phyloP scores from a whole-genome alignment of 2,888 invertebrate genomes.

The Acleris emargana region DNA sequence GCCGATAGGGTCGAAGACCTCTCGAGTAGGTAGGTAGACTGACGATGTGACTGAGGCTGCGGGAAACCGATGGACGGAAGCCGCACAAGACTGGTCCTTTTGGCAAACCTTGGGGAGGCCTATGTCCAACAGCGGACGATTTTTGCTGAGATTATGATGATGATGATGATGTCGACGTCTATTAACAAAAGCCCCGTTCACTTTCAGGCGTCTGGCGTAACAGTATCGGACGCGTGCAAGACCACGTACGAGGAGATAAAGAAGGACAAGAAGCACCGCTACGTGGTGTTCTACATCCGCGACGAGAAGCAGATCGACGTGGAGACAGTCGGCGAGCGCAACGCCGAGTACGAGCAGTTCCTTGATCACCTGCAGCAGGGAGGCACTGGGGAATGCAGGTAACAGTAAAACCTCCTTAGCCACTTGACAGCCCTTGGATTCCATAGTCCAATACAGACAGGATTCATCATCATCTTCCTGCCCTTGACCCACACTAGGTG shows the following conservation, averaged over 20 bases:
- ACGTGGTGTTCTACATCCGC: conserved; percentile 97
- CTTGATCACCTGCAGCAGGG: conserved; percentile 95
- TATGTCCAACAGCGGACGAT: too few relatives aligned
- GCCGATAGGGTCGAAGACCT: too few relatives aligned
- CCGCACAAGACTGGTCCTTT: too few relatives aligned
- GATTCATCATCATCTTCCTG: too few relatives aligned
- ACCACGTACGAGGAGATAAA: conserved; percentile 98
- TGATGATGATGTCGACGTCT: neutral
- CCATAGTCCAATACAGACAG: too few relatives aligned
- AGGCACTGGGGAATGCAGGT: conserved; percentile 97
- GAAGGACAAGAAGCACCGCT: conserved; percentile 98
- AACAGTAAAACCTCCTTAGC: neutral
- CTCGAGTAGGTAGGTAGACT: too few relatives aligned
- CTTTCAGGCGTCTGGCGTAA: conserved; percentile 95
- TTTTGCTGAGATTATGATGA: too few relatives aligned
- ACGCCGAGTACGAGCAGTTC: conserved; percentile 97
- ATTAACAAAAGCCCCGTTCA: neutral
- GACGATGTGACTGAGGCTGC: too few relatives aligned
- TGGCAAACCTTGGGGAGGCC: too few relatives aligned
- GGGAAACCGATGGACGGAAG: too few relatives aligned
- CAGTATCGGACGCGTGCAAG: conserved; percentile 97
- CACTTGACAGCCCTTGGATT: too few relatives aligned
- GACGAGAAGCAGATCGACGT: conserved; percentile 98
- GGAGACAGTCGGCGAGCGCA: conserved; percentile 94
- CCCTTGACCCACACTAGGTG: too few relatives aligned